Evolutionary conservation across 2,113 vertebrate genomes (phyloP).

Genomic region (Trogon surrucura): DNA sequence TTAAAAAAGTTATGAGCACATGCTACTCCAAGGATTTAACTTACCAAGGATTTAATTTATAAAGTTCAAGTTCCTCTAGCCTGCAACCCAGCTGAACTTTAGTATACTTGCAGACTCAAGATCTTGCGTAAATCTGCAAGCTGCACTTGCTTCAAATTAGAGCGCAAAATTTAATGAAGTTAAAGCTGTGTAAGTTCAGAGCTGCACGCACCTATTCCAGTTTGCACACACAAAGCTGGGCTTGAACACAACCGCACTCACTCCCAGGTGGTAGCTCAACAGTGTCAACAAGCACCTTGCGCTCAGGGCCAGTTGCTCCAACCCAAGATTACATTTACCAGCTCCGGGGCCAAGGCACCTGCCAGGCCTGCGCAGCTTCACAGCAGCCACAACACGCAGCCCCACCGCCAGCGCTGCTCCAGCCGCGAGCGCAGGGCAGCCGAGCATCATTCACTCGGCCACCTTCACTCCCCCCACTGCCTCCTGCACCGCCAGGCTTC

Average conservation of each 20-base stretch:
- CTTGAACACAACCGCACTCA: background rate
- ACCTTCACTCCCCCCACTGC: background rate
- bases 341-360: background rate
- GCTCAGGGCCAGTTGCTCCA: background rate
- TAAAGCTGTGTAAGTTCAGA: background rate
- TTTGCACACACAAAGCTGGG: background rate
- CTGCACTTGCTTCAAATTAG: background rate
- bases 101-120: background rate
- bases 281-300: background rate
- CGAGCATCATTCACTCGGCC: background rate
- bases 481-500: background rate
- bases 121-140: background rate
- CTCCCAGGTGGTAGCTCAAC: background rate
- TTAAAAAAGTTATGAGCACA: background rate
- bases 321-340: fast-evolving
- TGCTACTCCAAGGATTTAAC: background rate
- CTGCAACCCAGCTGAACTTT: background rate
- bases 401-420: background rate
- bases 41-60: background rate
- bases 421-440: fast-evolving
- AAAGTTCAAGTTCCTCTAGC: background rate
- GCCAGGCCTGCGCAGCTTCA: background rate
- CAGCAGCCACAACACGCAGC: background rate
- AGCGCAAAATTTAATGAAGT: background rate
- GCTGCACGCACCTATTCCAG: background rate